Evolutionary conservation across 2,113 vertebrate genomes (phyloP).

Genomic region (Thryonomys swinderianus): DNA sequence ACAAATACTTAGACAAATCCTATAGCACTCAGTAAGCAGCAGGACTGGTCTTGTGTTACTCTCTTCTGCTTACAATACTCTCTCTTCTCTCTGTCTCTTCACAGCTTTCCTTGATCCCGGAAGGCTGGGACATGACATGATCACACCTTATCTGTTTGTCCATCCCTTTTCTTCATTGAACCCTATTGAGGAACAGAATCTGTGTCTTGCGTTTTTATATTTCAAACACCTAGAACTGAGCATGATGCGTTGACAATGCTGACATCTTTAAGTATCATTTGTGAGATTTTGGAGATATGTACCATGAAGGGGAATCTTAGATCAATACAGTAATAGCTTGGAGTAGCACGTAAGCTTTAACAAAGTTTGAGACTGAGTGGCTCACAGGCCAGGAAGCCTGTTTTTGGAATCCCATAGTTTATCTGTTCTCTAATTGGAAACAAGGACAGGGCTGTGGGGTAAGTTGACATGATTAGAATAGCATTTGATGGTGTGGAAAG

Average conservation of each 20-base stretch:
- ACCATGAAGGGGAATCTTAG: neutral
- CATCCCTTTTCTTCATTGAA: neutral
- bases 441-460: neutral
- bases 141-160: neutral
- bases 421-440: neutral
- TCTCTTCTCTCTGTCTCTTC: neutral
- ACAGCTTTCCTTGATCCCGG: neutral
- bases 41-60: neutral
- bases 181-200: neutral
- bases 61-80: neutral
- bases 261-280: neutral
- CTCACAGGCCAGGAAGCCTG: neutral
- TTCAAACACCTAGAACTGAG: neutral
- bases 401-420: neutral
- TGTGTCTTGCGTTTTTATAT: neutral
- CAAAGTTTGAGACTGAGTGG: neutral
- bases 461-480: neutral
- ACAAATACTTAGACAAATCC: neutral
- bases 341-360: neutral
- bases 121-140: neutral
- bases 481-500: neutral
- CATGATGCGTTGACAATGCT: neutral
- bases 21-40: neutral
- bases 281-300: neutral
- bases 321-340: neutral